A percentile compares a stretch with the other conserved stretches of the same genome.
These are phyloP conservation scores for Globia sparganii DNA, from an alignment of 2,888 invertebrate species.

Conservation along the genomic window DNA sequence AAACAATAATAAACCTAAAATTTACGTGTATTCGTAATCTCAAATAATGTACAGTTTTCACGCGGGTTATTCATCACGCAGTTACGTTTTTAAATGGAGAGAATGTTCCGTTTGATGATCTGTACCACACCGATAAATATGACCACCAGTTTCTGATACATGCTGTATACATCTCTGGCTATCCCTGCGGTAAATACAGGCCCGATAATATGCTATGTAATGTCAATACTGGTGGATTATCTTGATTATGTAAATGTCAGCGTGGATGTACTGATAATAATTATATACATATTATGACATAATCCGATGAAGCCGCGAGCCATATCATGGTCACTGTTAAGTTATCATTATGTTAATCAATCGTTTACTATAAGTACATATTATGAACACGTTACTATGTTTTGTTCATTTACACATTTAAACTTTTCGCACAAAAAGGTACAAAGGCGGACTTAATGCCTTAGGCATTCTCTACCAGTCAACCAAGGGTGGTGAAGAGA, in stretches of 20 bases:
- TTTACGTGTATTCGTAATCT: too few relatives aligned
- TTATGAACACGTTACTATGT: background rate
- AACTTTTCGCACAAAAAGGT: too few relatives aligned
- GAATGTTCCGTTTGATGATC: too few relatives aligned
- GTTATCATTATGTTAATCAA: background rate
- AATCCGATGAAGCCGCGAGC: background rate
- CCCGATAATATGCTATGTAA: background rate
- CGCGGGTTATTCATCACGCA: too few relatives aligned
- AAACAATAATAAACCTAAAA: too few relatives aligned
- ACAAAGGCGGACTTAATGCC: too few relatives aligned
- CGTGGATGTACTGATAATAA: background rate
- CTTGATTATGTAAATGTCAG: slow-evolving; percentile 7
- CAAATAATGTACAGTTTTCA: too few relatives aligned
- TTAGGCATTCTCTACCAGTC: too few relatives aligned
- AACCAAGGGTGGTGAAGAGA: too few relatives aligned
- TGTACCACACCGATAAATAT: too few relatives aligned
- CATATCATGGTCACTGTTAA: background rate
- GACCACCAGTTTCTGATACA: too few relatives aligned
- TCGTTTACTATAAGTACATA: background rate
- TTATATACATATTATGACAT: background rate
- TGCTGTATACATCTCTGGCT: background rate
- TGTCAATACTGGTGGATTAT: background rate
- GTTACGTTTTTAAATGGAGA: too few relatives aligned
- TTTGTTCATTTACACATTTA: background rate
- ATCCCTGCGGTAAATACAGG: fast-evolving